Base-by-base conservation (phyloP, 2,797 vertebrate species). In the Etheostoma perlongum region DNA sequence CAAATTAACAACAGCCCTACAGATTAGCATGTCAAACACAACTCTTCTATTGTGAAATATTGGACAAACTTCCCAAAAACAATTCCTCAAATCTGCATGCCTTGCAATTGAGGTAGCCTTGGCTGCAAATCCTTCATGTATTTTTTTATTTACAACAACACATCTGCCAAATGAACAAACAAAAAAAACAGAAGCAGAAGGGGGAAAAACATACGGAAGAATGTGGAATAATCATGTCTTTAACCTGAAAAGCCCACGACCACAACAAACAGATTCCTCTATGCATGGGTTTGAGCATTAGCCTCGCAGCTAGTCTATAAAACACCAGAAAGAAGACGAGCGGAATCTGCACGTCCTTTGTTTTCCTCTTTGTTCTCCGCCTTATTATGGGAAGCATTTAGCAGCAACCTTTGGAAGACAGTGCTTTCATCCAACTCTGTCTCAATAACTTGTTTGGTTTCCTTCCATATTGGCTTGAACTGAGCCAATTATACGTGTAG, bases 241-340 rank as follows among this genome's bases (percentile, higher is more conserved):
- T 84, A 88, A 92, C 87, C 81, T 89, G 79, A 82, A 86, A 85
- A 81, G 70, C 57, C 75, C 40, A 73, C 51, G 59, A 90, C 87
- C 91, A 92, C 93, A 93, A 93, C 91, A 94, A 93, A 92, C 86
- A 81, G 79, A 91, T 90, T 91, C 88, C 85, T 89, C 53, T 21
- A 47, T 82, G 86, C 65, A 85, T 79, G 64, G 60, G 79, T 78
- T 81, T 74, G 61, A 76, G 80, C 58, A 72, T 85, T 83, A 82
- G 72, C 90, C 91, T 92, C 2, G 71, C 83, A 90, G 92, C 84
- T 72, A 89, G 74, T 84, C 91, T 85, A 91, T 92, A 92, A 93
- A 94, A 92, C 88, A 83, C 83, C 65, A 77, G 67, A 84, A 62
- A 83, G 80, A 85, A 85, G 77, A 86, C 6, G 21, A 85, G 85